Evolutionary conservation across 2,888 invertebrate species (phyloP).

Genomic region (Pyralis farinalis): DNA sequence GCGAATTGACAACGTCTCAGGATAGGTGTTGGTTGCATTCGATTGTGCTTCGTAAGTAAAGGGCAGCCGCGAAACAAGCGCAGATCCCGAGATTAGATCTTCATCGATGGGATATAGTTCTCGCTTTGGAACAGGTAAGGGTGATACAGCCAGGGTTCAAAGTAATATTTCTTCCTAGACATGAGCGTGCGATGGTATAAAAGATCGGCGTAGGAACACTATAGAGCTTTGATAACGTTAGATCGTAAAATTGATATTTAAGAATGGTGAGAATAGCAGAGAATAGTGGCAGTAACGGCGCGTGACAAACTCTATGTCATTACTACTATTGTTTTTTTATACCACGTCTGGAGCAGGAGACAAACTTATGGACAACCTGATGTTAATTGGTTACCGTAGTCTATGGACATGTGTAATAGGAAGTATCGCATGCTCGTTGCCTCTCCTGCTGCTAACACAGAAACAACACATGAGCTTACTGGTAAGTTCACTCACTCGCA

Average conservation of each 20-base stretch:
- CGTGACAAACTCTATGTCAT: no score
- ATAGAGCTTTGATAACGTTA: neutral
- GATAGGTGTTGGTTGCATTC: slow-evolving; percentile 29
- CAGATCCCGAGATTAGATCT: slow-evolving; percentile 70
- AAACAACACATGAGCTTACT: no score
- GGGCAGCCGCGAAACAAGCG: slow-evolving; percentile 50
- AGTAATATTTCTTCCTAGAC: slow-evolving; percentile 12
- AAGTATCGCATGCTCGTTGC: no score
- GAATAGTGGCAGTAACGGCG: neutral
- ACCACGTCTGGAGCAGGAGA: no score
- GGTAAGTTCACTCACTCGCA: no score
- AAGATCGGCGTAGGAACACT: neutral
- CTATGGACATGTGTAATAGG: no score
- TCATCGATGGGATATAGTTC: slow-evolving; percentile 48
- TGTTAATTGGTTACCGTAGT: no score
- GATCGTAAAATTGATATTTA: neutral
- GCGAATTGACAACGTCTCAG: slow-evolving; percentile 56
- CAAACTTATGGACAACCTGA: no score
- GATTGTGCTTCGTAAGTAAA: slow-evolving; percentile 14
- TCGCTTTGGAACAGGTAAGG: slow-evolving; percentile 31
- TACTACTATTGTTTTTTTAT: no score
- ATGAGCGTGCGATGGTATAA: slow-evolving; percentile 4
- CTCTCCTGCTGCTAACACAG: no score
- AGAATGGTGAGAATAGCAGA: neutral
- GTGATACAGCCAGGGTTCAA: slow-evolving; percentile 14